Conservation (phyloP, 2,888 invertebrate species). For the Megalurothrips usitatus region DNA sequence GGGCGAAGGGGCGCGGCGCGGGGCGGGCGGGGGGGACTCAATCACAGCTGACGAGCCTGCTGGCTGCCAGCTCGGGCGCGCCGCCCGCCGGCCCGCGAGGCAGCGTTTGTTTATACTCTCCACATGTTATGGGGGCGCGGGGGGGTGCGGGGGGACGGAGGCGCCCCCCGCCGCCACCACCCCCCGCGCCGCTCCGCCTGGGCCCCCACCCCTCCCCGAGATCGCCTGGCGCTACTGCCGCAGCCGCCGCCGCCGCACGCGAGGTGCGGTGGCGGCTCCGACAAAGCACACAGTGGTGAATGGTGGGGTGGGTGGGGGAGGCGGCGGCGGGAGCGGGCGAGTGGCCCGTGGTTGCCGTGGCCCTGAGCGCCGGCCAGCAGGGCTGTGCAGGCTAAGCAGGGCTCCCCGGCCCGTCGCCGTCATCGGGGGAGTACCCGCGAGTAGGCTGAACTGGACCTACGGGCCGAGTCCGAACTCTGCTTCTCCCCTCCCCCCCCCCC, state of each 20-base stretch:
- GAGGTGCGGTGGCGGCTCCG: constrained; percentile 51
- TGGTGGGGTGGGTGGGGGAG: constrained; percentile 7
- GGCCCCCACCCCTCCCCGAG: constrained; percentile 34
- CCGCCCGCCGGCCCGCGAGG: constrained; percentile 44
- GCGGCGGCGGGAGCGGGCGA: neutral
- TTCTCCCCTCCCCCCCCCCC: too few relatives aligned
- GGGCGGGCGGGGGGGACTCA: constrained; percentile 41
- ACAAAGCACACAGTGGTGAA: constrained; percentile 26
- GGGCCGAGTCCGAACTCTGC: neutral
- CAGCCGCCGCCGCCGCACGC: constrained; percentile 41
- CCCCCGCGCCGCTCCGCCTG: constrained; percentile 38
- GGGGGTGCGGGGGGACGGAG: constrained; percentile 49
- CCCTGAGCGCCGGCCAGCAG: neutral
- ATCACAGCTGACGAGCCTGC: constrained; percentile 37
- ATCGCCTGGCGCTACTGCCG: constrained; percentile 37
- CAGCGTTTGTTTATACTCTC: constrained; percentile 53
- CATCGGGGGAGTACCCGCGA: too few relatives aligned
- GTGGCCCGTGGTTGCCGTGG: neutral
- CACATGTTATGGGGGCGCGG: constrained; percentile 47
- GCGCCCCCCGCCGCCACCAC: constrained; percentile 39
- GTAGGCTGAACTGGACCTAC: neutral
- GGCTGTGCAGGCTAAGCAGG: too few relatives aligned
- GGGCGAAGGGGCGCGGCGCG: neutral
- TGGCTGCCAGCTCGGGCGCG: constrained; percentile 28
- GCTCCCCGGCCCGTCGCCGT: too few relatives aligned